Evolutionary conservation across 2,797 vertebrate species (phyloP), one percentile per base, ranked within the genome.

Genomic region (Trachurus trachurus): DNA sequence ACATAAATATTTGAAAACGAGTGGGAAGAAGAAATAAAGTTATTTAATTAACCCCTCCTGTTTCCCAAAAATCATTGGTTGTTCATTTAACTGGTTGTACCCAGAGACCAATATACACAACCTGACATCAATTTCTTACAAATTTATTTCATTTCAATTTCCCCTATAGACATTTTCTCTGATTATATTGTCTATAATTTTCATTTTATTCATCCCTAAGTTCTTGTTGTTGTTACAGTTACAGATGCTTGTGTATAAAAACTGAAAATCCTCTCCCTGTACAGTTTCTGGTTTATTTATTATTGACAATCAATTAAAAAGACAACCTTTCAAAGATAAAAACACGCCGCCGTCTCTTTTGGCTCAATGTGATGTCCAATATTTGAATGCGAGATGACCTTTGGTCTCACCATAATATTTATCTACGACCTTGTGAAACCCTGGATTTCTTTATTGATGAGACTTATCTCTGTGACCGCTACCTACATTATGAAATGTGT

Each of bases 391-490:
- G 21, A 5, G 44, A 21, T 58, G 53, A 66, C 19, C 66, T 81
- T 81, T 72, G 57, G 57, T 9, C 59, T 59, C n/a, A n/a, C 9
- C 3, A 16, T 54, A 19, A 76, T 13, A 74, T 70, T 45, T 22
- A 56, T 7, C 10, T 13, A 1, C 47, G 66, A 17, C 34, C 45
- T 42, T 60, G 31, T 52, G 13, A 37, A 52, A 66, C 47, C 17
- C 9, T 47, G 31, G 47, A 66, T 58, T 62, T 50, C 49, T 62
- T 69, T 56, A 73, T 39, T 63, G 42, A 37, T 26, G 39, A 45
- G 44, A 15, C 45, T 42, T 61, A 76, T 74, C 37, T 49, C 34
- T 0, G 2, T 39, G 64, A 53, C 22, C 19, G 10, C 12, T 6
- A 1, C 19, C 15, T 31, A 0, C 44, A 29, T 58, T 52, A 5